Evolutionary conservation across 2,888 invertebrate genomes (phyloP).

Genomic region (Ormyrus thymus): DNA sequence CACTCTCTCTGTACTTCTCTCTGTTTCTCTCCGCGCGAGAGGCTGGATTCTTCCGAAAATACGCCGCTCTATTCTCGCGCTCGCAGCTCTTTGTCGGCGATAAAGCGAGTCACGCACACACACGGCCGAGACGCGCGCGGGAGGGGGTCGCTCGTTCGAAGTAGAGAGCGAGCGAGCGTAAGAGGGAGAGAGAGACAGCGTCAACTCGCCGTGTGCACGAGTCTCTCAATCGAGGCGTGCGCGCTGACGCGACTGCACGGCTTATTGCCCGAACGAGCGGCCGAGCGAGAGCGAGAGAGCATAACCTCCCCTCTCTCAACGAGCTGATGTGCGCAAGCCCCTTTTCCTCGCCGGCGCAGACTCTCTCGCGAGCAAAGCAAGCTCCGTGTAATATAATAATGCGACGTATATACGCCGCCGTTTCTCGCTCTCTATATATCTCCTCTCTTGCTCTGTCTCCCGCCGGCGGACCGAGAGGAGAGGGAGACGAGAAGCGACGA

Average conservation of each 20-base stretch:
- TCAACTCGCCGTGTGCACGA: no score
- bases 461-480: not conserved
- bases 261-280: slow-evolving; percentile 34
- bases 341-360: not conserved
- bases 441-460: not conserved
- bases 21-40: not conserved
- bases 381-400: slow-evolving; percentile 12
- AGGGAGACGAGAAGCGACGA: no score
- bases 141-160: not conserved
- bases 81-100: slow-evolving; percentile 10
- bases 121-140: not conserved
- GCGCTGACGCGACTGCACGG: slow-evolving; percentile 43
- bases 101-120: slow-evolving; percentile 9
- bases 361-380: not conserved
- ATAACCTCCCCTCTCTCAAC: not conserved
- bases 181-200: no score
- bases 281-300: slow-evolving; percentile 21
- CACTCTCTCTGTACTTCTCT: not conserved
- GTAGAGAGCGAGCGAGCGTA: no score
- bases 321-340: slow-evolving; percentile 30
- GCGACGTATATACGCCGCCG: not conserved
- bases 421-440: not conserved
- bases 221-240: slow-evolving; percentile 46
- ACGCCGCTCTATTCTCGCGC: slow-evolving; percentile 1
- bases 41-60: slow-evolving; percentile 30